Evolutionary conservation across 2,113 vertebrate genomes (phyloP), one percentile per base, ranked within the genome.

Genomic region (Pseudopipra pipra): DNA sequence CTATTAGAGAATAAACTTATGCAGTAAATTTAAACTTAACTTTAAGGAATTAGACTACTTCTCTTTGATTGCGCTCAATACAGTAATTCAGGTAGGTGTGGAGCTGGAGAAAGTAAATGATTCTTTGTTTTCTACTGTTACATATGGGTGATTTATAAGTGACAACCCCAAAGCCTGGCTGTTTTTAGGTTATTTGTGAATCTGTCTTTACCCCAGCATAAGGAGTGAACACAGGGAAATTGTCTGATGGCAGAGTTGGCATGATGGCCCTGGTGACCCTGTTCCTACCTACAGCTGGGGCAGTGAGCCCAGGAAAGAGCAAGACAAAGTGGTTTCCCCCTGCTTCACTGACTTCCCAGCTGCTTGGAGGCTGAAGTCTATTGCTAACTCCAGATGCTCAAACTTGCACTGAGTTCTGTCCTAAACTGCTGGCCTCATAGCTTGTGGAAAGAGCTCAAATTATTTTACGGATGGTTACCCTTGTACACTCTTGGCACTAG

Each of bases 401-500:
- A 63, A 79, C 90, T 93, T 80, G 66, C n/a, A 20, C 63, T 3
- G 51, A 92, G 82, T 21, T 56, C 70, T 91, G 39, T 61, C 93
- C 71, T 85, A 67, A 77, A 67, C 78, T 83, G 39, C 72, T 5
- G 24, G 78, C 67, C 5, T 3, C 61, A 31, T 68, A 95, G 87
- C 67, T 85, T 74, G 63, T 83, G 88, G 82, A 90, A 92, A 87
- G 78, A 88, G 63, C 78, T 95, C 71, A 59, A 41, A 88, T 85
- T 88, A 71, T 94, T 88, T 91, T 94, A 96, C 88, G 87, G 95
- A 63, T 96, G 93, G 75, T 94, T 97, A 90, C 67, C 67, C 93
- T 80, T 91, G 71, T 93, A 76, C 56, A 83, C 72, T 83, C 82
- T 94, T 96, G 90, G 85, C 67, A 86, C 63, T 59, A 55, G 43